Conservation (phyloP, 2,113 vertebrate genomes). For the Gambusia holbrooki region DNA sequence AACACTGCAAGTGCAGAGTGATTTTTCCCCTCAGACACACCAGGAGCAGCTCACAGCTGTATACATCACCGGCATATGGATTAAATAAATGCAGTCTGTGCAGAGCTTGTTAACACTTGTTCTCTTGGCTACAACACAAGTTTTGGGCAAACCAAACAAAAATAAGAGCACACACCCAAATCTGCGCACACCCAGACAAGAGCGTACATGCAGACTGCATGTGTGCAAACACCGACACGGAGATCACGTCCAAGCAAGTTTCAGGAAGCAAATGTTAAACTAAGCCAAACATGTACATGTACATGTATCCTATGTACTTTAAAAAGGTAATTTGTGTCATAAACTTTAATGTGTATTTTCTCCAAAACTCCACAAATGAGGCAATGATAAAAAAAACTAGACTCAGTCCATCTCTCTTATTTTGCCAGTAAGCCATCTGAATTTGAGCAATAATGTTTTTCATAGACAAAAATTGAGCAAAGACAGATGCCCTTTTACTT, state of each 20-base stretch:
- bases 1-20: constrained; percentile 41
- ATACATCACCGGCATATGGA: constrained; percentile 75
- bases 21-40: constrained; percentile 66
- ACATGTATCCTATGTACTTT: too few species aligned
- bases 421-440: not conserved
- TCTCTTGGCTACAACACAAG: constrained; percentile 60
- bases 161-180: constrained; percentile 45
- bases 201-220: constrained; percentile 11
- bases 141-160: constrained; percentile 45
- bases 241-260: constrained; percentile 5
- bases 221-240: constrained; percentile 24
- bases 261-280: not conserved
- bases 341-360: not conserved
- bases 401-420: not conserved
- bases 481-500: not conserved
- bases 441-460: not conserved
- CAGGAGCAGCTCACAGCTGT: constrained; percentile 66
- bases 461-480: not conserved
- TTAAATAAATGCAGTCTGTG: constrained; percentile 76
- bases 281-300: not conserved
- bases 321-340: not conserved
- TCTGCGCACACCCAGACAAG: constrained; percentile 32
- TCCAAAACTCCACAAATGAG: not conserved
- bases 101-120: constrained; percentile 80
- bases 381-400: not conserved